Percentiles rank a stretch among this genome's conserved stretches.
Conservation (phyloP, 1,140 invertebrate species). For the Maconellicoccus hirsutus region DNA sequence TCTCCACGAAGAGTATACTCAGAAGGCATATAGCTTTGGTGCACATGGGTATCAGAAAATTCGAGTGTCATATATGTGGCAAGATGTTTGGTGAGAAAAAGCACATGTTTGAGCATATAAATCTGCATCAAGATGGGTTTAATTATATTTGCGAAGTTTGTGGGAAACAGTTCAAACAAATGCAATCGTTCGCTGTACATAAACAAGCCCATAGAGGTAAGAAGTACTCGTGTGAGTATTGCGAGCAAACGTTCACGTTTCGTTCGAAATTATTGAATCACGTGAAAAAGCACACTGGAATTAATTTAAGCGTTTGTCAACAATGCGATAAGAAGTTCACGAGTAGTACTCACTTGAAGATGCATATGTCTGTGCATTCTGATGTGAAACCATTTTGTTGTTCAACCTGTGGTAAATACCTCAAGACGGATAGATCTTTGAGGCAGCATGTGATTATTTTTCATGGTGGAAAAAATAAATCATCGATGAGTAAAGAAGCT, state of each 20-base stretch:
- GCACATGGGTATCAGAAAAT: not conserved
- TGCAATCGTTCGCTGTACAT: not conserved
- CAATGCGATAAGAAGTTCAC: constrained; percentile 25
- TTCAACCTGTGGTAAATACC: constrained; percentile 23
- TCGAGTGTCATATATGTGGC: not conserved
- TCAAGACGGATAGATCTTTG: constrained; percentile 17
- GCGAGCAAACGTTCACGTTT: not conserved
- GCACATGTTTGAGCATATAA: not conserved
- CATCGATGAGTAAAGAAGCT: too few species aligned
- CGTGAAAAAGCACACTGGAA: not conserved
- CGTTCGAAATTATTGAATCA: not conserved
- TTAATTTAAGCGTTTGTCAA: not conserved
- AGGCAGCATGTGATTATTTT: too few species aligned
- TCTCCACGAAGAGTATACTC: not conserved
- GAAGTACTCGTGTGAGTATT: not conserved
- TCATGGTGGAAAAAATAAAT: too few species aligned
- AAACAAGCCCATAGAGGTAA: not conserved
- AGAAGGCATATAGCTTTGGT: not conserved
- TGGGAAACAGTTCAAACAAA: not conserved
- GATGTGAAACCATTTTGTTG: not conserved
- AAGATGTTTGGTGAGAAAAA: not conserved
- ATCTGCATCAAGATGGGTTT: not conserved
- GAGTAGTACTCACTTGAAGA: constrained; percentile 11
- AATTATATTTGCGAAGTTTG: not conserved
- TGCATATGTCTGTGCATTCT: not conserved